Percentiles rank a stretch among this genome's conserved stretches.
These are phyloP conservation scores for Copsychus sechellarum DNA, from an alignment of 2,113 vertebrate genomes.

Conservation along the genomic window DNA sequence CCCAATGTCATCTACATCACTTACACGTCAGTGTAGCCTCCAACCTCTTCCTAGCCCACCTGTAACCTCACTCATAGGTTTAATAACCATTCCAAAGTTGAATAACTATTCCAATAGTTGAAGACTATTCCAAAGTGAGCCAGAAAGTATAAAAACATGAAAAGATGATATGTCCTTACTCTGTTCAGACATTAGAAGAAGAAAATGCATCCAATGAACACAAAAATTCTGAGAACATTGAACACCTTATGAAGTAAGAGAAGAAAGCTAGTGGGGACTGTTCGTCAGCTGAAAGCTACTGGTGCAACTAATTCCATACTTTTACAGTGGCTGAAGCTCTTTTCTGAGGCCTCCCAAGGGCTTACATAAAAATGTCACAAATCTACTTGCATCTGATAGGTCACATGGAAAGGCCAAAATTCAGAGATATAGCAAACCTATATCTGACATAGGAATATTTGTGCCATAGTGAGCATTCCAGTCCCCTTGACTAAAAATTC, in stretches of 20 bases:
- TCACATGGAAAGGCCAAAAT: not conserved
- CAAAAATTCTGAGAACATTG: not conserved
- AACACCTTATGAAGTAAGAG: not conserved
- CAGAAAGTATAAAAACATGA: not conserved
- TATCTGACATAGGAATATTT: not conserved
- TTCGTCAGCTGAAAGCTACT: not conserved
- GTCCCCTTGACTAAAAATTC: not conserved
- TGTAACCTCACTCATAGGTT: not conserved
- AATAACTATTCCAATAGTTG: too few species aligned
- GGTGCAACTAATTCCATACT: not conserved
- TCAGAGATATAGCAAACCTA: not conserved
- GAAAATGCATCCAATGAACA: not conserved
- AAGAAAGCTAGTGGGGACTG: not conserved
- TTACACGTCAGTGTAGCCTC: not conserved
- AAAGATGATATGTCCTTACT: not conserved
- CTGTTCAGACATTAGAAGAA: not conserved
- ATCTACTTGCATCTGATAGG: not conserved
- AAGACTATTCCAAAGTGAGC: not conserved
- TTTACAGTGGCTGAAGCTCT: not conserved
- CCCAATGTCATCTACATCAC: not conserved
- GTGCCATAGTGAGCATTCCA: not conserved
- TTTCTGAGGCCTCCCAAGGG: not conserved
- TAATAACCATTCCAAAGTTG: not conserved
- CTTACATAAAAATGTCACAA: not conserved
- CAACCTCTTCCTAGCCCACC: not conserved